Evolutionary conservation across 2,113 vertebrate species (phyloP), one percentile per base, ranked within the genome.

Genomic region (Fukomys damarensis): DNA sequence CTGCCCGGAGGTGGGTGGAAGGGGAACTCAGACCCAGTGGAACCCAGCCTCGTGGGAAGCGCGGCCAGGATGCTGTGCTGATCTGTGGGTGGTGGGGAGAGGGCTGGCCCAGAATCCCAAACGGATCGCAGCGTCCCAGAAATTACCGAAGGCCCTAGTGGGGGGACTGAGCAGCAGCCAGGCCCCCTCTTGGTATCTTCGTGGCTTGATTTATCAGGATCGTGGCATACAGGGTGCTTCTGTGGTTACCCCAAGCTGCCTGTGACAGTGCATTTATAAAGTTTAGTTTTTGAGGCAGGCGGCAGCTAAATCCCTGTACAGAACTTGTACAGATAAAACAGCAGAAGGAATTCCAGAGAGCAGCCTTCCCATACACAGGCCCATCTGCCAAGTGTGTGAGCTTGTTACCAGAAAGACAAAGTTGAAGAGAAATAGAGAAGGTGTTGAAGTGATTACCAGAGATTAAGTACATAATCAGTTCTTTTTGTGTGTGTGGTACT

Each of bases 121-220:
- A n/a, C 66, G 0, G 0, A 24, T 32, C 72, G 46, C 7, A 30
- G 61, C 10, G 49, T n/a, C 68, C 12, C 9, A 58, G 1, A 80
- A 49, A 9, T 7, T 0, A 10, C 32, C 54, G 7, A 7, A 68
- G 66, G 28, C 8, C 17, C 32, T 19, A 5, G 3, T 4, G 2
- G 63, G 16, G 2, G 70, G 5, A 3, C 5, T 9, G 11, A 17
- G 0, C 2, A 2, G 7, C 9, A 11, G 17, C 2, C 26, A 0
- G 4, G 14, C 28, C 16, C 56, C 1, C 5, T 2, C 10, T 3
- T 24, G 63, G n/a, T 19, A 6, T 35, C 26, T 65, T 12, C 24
- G 0, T 9, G 43, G 14, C 10, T 20, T 13, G 24, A 43, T 13
- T 4, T 4, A 8, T 68, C 43, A 28, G 1, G 35, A 59, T 41